Base-by-base conservation (phyloP, 2,113 vertebrate genomes). In the Eubucco bourcierii region DNA sequence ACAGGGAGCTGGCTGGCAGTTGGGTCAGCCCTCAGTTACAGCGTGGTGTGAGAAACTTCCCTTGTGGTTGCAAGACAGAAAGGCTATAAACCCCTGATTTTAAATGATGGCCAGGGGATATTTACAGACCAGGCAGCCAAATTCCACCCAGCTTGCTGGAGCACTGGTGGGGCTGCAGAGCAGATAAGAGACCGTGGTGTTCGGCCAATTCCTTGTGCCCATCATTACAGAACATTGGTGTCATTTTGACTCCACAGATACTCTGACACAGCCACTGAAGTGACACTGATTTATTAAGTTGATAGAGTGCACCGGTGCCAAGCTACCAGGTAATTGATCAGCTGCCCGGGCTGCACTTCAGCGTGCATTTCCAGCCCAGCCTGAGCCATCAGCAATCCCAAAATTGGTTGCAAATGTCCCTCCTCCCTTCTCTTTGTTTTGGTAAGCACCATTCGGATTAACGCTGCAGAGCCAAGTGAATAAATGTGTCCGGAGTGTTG, bases 321-420 rank as follows among this genome's bases (percentile, higher is more conserved):
- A 96, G 90, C 88, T 96, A 70, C 95, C 95, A 92, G 96, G 96
- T 95, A 94, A 97, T 94, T 90, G 97, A 97, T 97, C 94, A 93
- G 95, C 93, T 74, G 90, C 90, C 96, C 92, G 94, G 94, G 95
- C 95, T 97, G 95, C 96, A 92, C 94, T 95, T 97, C 96, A 97
- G 55, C 59, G 6, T 96, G 96, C 93, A 95, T 97, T 97, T 97
- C 94, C 96, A 97, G 96, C 79, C 39, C 95, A 96, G 95, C 97
- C 93, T 97, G 97, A 97, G 96, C 96, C 97, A 97, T 98, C 97
- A 98, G 97, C 97, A 98, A 96, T 98, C 95, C 95, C 85, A 55
- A 98, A 97, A 98, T 97, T 96, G 97, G 97, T 97, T 98, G 97
- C 97, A 98, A 98, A 98, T 97, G 97, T 98, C 97, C 93, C 96